A percentile compares a stretch with the other conserved stretches of the same genome.
These are phyloP conservation scores for Albula glossodonta DNA, from an alignment of 2,113 vertebrate species.

Conservation along the genomic window DNA sequence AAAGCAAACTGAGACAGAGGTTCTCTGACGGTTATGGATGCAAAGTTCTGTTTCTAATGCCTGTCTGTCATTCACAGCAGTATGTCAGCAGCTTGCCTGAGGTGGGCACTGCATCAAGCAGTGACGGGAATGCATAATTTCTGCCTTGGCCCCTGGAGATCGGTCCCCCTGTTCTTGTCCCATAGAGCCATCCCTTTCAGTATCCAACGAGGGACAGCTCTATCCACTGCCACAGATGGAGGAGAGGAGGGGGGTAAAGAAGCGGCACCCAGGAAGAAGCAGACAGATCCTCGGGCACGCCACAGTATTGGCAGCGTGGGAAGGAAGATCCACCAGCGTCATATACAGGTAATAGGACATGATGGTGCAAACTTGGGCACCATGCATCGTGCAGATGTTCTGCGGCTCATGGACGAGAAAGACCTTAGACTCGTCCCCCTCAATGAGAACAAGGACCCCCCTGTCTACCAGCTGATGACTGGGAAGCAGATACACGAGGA, in stretches of 20 bases:
- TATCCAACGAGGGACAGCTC: neutral
- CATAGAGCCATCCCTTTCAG: neutral
- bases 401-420: conserved; percentile 78
- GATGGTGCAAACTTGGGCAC: conserved; percentile 77
- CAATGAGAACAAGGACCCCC: conserved; percentile 66
- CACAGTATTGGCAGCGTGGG: conserved; percentile 71
- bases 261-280: conserved; percentile 47
- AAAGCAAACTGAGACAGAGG: neutral
- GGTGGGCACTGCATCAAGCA: conserved; percentile 48
- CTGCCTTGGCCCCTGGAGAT: conserved; percentile 7
- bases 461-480: conserved; percentile 83
- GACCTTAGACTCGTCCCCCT: conserved; percentile 79
- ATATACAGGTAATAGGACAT: conserved; percentile 75
- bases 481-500: conserved; percentile 85
- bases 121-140: conserved; percentile 6
- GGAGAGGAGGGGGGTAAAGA: neutral
- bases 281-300: conserved; percentile 41
- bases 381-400: conserved; percentile 78
- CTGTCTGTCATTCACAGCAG: conserved; percentile 31
- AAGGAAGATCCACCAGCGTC: conserved; percentile 76
- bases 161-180: conserved; percentile 14
- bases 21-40: neutral
- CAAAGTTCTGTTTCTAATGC: neutral
- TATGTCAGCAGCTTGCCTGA: conserved; percentile 63
- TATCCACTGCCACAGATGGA: conserved; percentile 58